Evolutionary conservation across 2,888 invertebrate species (phyloP), one percentile per base, ranked within the genome.

Genomic region (Tetragonula carbonaria): DNA sequence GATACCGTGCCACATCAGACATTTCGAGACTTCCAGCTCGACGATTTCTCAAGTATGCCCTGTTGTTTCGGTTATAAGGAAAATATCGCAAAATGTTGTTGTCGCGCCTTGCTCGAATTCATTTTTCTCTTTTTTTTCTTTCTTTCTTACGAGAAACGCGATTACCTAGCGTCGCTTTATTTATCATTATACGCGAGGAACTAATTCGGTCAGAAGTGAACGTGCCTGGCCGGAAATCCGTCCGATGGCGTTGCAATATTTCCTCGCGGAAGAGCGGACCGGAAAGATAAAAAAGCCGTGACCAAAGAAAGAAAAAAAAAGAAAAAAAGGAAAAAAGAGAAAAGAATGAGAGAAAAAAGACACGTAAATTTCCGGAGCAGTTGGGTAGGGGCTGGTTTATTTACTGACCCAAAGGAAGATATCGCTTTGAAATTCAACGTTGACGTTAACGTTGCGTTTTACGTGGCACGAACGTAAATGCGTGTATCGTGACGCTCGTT

Each of bases 201-300:
- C 45, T 62, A 80, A 62, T 80, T 59, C 66, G 53, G 33, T 53
- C 59, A n/a, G 55, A 67, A 55, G 28, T 23, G 80, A 80, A 65
- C 33, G 59, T 72, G 51, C 28, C 21, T 21, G 63, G 63, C 11
- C 78, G 72, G 80, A 72, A 67, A 50, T 80, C 45, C n/a, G 62
- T 73, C 59, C 33, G 57, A 4, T 70, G 51, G 80, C 57, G 80
- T 72, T 8, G 66, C 59, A 18, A 79, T 80, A 79, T 65, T 78
- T 80, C 5, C 57, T 70, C 55, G 33, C 33, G 78, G 51, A 66
- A 38, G 65, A 45, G n/a, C 16, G 51, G 53, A 14, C 62, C 55
- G 50, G 14, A 62, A 62, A 67, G 66, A 81, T 67, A 71, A 59
- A 28, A 28, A 28, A 59, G 21, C 18, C 51, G 28, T 23, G 33